Conservation (phyloP, 1,140 invertebrate genomes). For the Eumaeus atala region DNA sequence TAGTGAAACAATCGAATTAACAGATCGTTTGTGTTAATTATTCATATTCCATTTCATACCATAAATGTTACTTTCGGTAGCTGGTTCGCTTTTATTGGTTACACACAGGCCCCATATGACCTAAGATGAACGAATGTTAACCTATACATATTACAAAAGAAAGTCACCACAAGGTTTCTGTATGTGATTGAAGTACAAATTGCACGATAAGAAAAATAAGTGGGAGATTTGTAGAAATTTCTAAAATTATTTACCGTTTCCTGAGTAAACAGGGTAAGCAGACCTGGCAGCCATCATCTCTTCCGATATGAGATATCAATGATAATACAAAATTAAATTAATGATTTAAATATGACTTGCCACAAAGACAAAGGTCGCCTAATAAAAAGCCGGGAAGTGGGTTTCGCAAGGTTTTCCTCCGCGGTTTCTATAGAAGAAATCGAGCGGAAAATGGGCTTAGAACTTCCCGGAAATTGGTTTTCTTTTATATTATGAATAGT, state of each 20-base stretch:
- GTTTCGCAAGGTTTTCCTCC: neutral
- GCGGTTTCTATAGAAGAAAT: neutral
- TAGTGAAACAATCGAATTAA: too few species aligned
- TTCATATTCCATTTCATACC: too few species aligned
- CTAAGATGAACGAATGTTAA: too few species aligned
- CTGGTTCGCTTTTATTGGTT: too few species aligned
- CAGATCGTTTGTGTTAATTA: too few species aligned
- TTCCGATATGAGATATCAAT: neutral
- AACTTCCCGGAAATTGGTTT: neutral
- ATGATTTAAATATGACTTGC: neutral
- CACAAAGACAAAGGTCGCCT: neutral
- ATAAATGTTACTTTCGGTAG: too few species aligned
- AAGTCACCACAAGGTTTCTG: too few species aligned
- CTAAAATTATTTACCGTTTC: neutral
- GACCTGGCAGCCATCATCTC: neutral
- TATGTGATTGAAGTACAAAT: too few species aligned
- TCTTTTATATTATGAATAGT: too few species aligned
- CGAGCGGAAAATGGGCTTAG: constrained; percentile 1
- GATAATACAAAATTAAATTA: constrained; percentile 3
- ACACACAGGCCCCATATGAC: too few species aligned
- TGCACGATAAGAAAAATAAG: too few species aligned
- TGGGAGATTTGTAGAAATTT: neutral
- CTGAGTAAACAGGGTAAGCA: neutral
- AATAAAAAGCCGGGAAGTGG: constrained; percentile 2
- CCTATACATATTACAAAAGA: too few species aligned